Conservation (phyloP, 2,797 vertebrate species). For the Adelosebastes latens region DNA sequence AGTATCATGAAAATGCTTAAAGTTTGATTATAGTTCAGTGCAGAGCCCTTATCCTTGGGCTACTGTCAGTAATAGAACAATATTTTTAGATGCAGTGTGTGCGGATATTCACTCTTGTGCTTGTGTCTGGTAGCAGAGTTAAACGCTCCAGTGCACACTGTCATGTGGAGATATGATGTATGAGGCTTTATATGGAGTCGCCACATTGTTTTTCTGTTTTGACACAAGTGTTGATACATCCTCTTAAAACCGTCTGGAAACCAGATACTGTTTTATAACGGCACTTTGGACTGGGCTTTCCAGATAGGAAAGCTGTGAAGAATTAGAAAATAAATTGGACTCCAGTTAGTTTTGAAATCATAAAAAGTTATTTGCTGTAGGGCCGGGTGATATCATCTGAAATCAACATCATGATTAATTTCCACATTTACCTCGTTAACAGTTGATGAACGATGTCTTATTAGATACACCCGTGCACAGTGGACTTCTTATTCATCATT, state of each 20-base stretch:
- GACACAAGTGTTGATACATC: slow-evolving; percentile 1
- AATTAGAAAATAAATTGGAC: neutral
- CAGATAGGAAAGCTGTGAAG: neutral
- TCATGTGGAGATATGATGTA: slow-evolving; percentile 30
- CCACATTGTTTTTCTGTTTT: slow-evolving; percentile 15
- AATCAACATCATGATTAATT: neutral
- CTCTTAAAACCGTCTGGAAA: neutral
- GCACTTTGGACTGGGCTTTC: neutral
- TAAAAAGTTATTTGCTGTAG: neutral
- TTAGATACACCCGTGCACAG: neutral
- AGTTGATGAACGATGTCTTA: neutral
- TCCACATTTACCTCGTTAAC: neutral
- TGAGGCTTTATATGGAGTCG: slow-evolving; percentile 1
- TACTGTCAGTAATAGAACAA: neutral
- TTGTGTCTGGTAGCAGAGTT: neutral
- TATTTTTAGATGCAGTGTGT: neutral
- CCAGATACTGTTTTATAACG: neutral
- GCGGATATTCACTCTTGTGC: neutral
- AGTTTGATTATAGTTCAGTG: neutral
- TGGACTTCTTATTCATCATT: neutral
- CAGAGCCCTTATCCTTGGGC: neutral
- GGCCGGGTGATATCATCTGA: neutral
- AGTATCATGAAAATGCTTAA: neutral
- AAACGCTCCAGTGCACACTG: slow-evolving; percentile 11
- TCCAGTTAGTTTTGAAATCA: neutral